Conservation (phyloP, 2,888 invertebrate species). For the Dendrolimus houi region DNA sequence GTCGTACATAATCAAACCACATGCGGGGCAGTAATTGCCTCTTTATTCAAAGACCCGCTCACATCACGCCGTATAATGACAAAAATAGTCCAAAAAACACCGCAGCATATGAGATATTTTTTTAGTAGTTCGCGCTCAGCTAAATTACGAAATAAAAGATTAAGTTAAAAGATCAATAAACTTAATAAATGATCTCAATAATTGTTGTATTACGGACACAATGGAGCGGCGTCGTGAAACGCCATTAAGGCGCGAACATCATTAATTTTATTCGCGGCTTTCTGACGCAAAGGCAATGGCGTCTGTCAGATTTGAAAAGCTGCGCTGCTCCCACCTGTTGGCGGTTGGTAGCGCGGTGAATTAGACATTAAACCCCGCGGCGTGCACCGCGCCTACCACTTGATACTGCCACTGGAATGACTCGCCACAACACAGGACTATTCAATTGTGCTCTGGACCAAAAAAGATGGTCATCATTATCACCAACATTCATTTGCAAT, state of each 20-base stretch:
- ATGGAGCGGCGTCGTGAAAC: conserved; percentile 74
- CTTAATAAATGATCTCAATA: conserved; percentile 77
- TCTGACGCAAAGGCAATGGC: conserved; percentile 73
- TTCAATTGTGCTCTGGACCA: conserved; percentile 19
- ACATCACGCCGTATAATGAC: conserved; percentile 76
- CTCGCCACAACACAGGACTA: conserved; percentile 41
- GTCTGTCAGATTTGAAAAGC: conserved; percentile 74
- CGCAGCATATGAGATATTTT: conserved; percentile 74
- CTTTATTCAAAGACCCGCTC: conserved; percentile 72
- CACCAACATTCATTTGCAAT: conserved; percentile 16
- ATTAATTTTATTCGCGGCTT: conserved; percentile 76
- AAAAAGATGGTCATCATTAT: background rate
- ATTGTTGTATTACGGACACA: conserved; percentile 76
- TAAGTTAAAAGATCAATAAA: conserved; percentile 77
- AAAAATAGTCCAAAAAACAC: conserved; percentile 75
- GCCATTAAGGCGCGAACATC: conserved; percentile 75
- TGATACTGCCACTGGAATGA: conserved; percentile 71
- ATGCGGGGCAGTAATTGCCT: conserved; percentile 75
- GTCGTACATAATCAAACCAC: conserved; percentile 73
- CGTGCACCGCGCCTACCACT: conserved; percentile 41
- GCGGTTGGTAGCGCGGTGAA: conserved; percentile 69
- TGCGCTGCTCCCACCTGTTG: conserved; percentile 68
- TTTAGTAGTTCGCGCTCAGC: conserved; percentile 68
- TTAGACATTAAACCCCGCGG: conserved; percentile 67
- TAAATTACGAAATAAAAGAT: conserved; percentile 77